Conservation (phyloP, 2,113 vertebrate species). For the Sapajus apella region DNA sequence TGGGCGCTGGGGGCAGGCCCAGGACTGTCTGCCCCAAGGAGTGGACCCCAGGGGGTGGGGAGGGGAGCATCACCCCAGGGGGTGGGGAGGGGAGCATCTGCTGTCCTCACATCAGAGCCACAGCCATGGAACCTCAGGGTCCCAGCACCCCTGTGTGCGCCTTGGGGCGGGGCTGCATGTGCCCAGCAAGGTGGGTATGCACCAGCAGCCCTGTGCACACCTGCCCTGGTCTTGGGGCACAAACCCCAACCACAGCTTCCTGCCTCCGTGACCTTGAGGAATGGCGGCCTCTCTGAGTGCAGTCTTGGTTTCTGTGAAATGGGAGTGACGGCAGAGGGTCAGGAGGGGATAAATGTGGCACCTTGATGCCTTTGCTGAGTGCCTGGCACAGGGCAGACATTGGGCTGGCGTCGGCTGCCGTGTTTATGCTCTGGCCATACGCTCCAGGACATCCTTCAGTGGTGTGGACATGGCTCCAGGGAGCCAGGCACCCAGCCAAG, state of each 20-base stretch:
- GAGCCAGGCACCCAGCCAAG: background rate
- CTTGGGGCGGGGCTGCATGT: background rate
- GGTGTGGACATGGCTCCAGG: background rate
- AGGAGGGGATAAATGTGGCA: accelerated
- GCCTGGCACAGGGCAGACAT: accelerated
- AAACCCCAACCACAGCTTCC: background rate
- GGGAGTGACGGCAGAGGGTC: background rate
- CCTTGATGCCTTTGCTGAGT: background rate
- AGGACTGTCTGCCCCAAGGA: accelerated
- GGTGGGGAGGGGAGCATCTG: background rate
- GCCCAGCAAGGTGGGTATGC: background rate
- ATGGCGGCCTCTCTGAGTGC: background rate
- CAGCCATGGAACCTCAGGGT: background rate
- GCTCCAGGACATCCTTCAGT: background rate
- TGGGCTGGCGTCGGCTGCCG: accelerated
- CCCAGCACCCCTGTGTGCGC: background rate
- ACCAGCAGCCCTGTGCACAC: accelerated
- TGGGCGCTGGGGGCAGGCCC: background rate
- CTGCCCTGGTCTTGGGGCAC: accelerated
- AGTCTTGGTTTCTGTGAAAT: background rate
- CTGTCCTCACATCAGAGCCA: background rate
- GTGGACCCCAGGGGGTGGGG: accelerated
- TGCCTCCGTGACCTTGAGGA: background rate
- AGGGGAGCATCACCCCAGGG: accelerated
- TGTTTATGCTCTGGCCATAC: accelerated